phyloP scores from a whole-genome alignment of 2,888 invertebrate genomes.

The Megaustenia siamemsis region DNA sequence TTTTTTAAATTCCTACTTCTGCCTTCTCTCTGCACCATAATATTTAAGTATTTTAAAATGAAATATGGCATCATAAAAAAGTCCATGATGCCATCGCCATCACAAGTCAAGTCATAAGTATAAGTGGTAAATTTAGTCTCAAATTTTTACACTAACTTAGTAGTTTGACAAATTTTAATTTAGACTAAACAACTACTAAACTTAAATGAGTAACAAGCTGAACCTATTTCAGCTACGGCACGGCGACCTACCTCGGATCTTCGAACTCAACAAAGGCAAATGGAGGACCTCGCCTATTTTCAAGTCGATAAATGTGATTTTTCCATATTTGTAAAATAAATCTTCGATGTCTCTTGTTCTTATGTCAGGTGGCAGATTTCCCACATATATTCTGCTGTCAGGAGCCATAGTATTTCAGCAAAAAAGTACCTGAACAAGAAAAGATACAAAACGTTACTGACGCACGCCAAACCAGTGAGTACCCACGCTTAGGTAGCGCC shows the following conservation, averaged over 20 bases:
- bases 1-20: too few relatives aligned
- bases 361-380: constrained; percentile 99
- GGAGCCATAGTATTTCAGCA: constrained; percentile 29
- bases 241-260: constrained; percentile 93
- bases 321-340: constrained; percentile 98
- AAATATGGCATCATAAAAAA: too few relatives aligned
- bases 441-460: neutral
- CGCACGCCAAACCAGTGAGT: neutral
- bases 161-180: too few relatives aligned
- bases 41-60: too few relatives aligned
- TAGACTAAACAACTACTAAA: too few relatives aligned
- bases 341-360: constrained; percentile 99
- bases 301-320: constrained; percentile 98
- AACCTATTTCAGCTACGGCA: too few relatives aligned
- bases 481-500: neutral
- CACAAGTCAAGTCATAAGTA: too few relatives aligned
- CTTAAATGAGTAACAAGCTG: too few relatives aligned
- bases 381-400: constrained; percentile 89
- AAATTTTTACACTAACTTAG: too few relatives aligned
- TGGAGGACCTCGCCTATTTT: constrained; percentile 96
- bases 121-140: too few relatives aligned
- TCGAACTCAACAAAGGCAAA: constrained; percentile 99
- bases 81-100: too few relatives aligned
- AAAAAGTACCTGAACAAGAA: neutral
- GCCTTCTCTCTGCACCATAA: too few relatives aligned